These are phyloP conservation scores for Mastacembelus armatus DNA, from an alignment of 2,797 vertebrate genomes.

Conservation along the genomic window DNA sequence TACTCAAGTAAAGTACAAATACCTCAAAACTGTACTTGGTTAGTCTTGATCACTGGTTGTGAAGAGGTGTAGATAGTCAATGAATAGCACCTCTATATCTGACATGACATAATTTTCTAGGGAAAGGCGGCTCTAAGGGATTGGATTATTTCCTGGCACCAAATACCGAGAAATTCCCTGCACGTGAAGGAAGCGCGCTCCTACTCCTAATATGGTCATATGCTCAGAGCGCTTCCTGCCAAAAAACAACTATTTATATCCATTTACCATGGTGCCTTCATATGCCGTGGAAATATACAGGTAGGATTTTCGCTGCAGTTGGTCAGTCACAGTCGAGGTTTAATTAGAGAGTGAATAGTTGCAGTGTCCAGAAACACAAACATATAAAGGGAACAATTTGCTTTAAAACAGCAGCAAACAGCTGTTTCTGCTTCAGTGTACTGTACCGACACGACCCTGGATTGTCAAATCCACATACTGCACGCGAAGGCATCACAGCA, in stretches of 20 bases:
- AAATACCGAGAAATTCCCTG: constrained; percentile 23
- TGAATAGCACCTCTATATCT: neutral
- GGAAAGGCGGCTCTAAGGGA: neutral
- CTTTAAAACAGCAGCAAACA: no score
- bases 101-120: constrained; percentile 17
- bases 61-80: no score
- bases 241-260: fast-evolving
- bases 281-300: fast-evolving
- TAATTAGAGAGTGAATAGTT: no score
- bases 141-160: constrained; percentile 39
- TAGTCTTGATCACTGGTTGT: no score
- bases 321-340: no score
- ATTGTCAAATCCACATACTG: neutral
- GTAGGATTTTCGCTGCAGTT: neutral
- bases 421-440: no score
- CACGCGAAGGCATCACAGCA: constrained; percentile 22
- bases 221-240: neutral
- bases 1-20: no score
- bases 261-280: neutral
- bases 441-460: no score
- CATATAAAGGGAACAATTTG: neutral
- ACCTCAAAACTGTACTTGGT: no score
- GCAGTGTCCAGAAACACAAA: neutral
- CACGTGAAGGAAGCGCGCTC: neutral
- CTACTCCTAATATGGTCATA: constrained; percentile 33